Evolutionary conservation across 2,888 invertebrate species (phyloP), one percentile per base, ranked within the genome.

Genomic region (Dorcus hopei): DNA sequence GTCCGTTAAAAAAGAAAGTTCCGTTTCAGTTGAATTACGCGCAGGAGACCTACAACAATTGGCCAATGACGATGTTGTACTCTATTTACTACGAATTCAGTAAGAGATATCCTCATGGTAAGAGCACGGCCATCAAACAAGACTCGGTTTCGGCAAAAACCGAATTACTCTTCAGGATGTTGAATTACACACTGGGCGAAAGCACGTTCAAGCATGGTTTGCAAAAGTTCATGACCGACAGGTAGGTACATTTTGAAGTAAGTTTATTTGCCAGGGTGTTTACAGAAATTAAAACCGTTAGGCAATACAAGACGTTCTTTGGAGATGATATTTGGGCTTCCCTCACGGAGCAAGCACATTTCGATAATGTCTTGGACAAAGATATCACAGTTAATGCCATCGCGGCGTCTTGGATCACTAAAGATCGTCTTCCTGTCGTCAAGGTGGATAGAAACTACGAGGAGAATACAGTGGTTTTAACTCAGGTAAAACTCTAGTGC

Each of bases 91-190:
- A 91, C 69, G 91, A 91, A 77, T 89, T 89, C 71, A 89, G 90
- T 70, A 90, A 90, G 71, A 80, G 89, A 1, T 88, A 88, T 73
- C 90, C 91, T 0, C 89, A 90, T 77, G 90, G 90, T 0, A 84
- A 89, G 58, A 89, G 87, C 62, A 89, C 88, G 0, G 90, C 88
- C 40, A 87, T 88, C 79, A 86, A 87, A 70, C 86, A 87, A 67
- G 90, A 91, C 74, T 89, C 89, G 0, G 83, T 85, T 0, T 87
- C 87, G 38, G 86, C 87, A 3, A 90, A 91, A 79, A 89, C 88
- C 1, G 90, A 90, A 72, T 77, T 91, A 39, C 81, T 95, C 8
- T 91, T 97, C 75, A 82, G 95, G 33, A 97, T 96, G 95, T 85
- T 97, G 72, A 90, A 93, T 73, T 89, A 89, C 67, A 92, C 93